Conservation (phyloP, 2,888 invertebrate genomes). For the Sialis lutaria region DNA sequence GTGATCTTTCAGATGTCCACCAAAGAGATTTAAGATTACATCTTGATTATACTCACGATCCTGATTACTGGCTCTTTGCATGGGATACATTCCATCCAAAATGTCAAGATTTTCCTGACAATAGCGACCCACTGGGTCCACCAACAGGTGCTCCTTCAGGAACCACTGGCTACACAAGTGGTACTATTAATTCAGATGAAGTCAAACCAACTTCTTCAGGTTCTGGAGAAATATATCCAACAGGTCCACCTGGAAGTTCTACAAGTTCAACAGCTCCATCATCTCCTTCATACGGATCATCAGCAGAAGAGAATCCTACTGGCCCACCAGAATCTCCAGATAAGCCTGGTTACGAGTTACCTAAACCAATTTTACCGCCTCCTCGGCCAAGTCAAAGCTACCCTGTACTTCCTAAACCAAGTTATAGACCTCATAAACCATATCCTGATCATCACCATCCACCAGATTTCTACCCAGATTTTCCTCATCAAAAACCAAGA, state of each 20-base stretch:
- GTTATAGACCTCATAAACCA: no score
- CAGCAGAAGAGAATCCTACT: not conserved
- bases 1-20: constrained; percentile 60
- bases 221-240: not conserved
- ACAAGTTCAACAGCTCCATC: constrained; percentile 2
- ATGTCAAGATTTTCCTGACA: constrained; percentile 25
- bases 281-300: constrained; percentile 2
- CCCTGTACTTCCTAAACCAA: no score
- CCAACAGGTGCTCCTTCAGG: not conserved
- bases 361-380: no score
- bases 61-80: constrained; percentile 54
- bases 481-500: no score
- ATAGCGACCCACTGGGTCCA: constrained; percentile 9
- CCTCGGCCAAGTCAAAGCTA: no score
- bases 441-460: no score
- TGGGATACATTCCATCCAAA: constrained; percentile 64
- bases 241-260: not conserved
- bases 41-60: constrained; percentile 52
- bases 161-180: not conserved
- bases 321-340: not conserved
- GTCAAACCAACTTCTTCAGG: not conserved
- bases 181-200: not conserved
- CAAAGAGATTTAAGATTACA: constrained; percentile 56
- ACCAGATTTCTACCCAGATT: no score
- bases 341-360: not conserved